Evolutionary conservation across 2,797 vertebrate species (phyloP).

Genomic region (Cynodonichthys magdalenae): DNA sequence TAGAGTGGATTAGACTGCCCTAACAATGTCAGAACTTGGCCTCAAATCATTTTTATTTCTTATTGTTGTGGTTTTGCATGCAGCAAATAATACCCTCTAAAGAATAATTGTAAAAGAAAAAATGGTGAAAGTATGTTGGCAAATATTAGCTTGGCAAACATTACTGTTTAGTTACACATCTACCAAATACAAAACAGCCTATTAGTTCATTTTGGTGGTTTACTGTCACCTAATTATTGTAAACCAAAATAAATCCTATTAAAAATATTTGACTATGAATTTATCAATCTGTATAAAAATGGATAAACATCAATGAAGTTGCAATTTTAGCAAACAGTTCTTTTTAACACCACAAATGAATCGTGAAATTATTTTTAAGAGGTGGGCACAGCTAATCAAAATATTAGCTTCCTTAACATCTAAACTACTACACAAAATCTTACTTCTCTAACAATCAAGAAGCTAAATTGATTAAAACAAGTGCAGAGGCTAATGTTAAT

Average conservation of each 20-base stretch:
- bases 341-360: not conserved
- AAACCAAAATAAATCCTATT: no score
- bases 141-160: not conserved
- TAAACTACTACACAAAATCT: no score
- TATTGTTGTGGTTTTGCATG: not conserved
- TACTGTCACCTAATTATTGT: no score
- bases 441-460: no score
- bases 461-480: no score
- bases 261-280: no score
- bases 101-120: not conserved
- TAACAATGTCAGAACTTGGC: not conserved
- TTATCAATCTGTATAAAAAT: not conserved
- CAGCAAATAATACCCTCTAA: not conserved
- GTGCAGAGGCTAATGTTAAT: no score
- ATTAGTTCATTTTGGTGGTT: no score
- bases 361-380: no score
- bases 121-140: no score
- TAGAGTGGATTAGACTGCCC: constrained; percentile 29
- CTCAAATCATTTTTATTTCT: not conserved
- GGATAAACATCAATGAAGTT: not conserved
- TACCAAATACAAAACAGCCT: not conserved
- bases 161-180: not conserved
- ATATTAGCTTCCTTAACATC: no score
- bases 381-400: no score
- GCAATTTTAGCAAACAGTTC: not conserved